Evolutionary conservation across 1,140 invertebrate species (phyloP), one percentile per base, ranked within the genome.

Genomic region (Ctenoplectra terminalis): DNA sequence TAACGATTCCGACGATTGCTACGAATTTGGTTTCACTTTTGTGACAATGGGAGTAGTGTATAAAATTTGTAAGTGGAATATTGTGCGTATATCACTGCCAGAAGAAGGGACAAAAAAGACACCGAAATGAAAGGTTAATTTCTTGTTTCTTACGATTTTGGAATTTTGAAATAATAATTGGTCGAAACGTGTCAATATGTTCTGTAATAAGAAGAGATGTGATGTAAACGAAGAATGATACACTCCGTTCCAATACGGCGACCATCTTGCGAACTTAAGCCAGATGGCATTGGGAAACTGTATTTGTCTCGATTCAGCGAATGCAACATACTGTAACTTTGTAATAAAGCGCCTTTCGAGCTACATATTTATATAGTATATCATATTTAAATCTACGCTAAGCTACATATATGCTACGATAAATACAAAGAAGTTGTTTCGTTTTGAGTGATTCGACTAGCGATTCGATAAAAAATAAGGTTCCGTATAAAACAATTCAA

Each of bases 171-270:
- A 0, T 15, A 15, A 26, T 15, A 58, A 29, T 29, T 29, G 29
- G 7, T 34, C 56, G 37, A 48, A 48, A 31, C 31, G 46, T 69
- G 66, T 69, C 46, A 69, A 69, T 40, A 26, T 71, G 50, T 56
- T 71, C 50, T 52, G 23, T 37, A 26, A 70, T 29, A 48, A 69
- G 20, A 29, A 23, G 9, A 50, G 15, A 37, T 40, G 31, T 26
- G 34, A 64, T n/a, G n/a, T 26, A 37, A 37, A 17, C 34, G 15
- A 9, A 29, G 43, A 48, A 31, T 8, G 13, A 60, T 60, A n/a
- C 11, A 9, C 58, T 17, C 58, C 56, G 56, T 60, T 60, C 29
- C 56, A n/a, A 31, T 60, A 60, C 9, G 56, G 29, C 3, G 58
- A 34, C 31, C 20, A 66, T 20, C 7, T 66, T 43, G 63, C n/a